Evolutionary conservation across 2,113 vertebrate species (phyloP).

Genomic region (Burhinus oedicnemus): DNA sequence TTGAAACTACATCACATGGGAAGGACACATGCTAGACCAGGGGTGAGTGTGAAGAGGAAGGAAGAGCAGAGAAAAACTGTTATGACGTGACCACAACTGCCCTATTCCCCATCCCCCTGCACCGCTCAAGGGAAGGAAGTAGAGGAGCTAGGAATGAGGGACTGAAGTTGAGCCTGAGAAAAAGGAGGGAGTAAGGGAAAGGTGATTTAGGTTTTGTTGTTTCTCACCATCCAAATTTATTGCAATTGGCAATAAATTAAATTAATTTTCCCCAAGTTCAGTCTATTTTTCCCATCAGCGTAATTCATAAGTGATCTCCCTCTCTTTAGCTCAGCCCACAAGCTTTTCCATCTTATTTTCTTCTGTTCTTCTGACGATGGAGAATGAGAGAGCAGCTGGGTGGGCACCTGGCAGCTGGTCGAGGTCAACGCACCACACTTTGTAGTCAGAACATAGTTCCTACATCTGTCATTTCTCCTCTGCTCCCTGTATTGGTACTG

Average conservation of each 20-base stretch:
- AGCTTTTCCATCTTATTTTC: background rate
- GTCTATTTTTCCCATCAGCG: background rate
- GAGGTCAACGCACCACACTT: background rate
- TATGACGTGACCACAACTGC: background rate
- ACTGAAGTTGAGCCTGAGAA: background rate
- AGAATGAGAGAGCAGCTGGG: background rate
- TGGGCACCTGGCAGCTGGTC: background rate
- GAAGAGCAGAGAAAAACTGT: background rate
- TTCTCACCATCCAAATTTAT: background rate
- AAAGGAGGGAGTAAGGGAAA: background rate
- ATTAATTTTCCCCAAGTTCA: background rate
- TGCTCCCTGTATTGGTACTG: background rate
- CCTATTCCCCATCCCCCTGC: accelerated
- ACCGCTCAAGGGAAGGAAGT: accelerated
- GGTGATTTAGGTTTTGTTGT: background rate
- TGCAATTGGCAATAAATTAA: background rate
- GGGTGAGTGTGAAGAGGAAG: background rate
- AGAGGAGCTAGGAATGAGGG: background rate
- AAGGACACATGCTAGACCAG: background rate
- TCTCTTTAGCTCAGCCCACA: background rate
- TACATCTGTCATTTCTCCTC: background rate
- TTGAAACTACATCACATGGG: background rate
- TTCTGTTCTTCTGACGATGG: background rate
- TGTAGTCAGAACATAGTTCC: background rate
- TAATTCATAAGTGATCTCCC: background rate